Evolutionary conservation across 2,888 invertebrate species (phyloP).

Genomic region (Endotricha flammealis): DNA sequence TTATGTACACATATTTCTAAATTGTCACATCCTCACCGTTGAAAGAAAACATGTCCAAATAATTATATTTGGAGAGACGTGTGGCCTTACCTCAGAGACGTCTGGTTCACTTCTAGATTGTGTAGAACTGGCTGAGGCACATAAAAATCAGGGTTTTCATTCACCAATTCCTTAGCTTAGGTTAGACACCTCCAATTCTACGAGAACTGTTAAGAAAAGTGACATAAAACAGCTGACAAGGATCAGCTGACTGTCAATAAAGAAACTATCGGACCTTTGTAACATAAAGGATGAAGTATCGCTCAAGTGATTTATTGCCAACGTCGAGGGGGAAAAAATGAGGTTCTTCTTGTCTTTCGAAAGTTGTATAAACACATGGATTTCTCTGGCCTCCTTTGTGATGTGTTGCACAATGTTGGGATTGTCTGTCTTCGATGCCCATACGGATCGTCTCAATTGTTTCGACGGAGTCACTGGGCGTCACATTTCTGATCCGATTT

Average conservation of each 20-base stretch:
- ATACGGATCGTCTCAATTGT: constrained; percentile 57
- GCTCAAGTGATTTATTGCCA: constrained; percentile 63
- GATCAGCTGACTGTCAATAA: constrained; percentile 41
- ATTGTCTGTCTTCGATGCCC: constrained; percentile 50
- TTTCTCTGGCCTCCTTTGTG: constrained; percentile 70
- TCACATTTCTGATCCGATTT: constrained; percentile 64
- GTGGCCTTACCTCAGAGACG: no score
- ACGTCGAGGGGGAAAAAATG: constrained; percentile 38
- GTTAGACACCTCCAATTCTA: no score
- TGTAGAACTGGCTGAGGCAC: no score
- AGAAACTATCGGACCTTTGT: constrained; percentile 25
- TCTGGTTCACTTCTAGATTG: no score
- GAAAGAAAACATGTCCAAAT: no score
- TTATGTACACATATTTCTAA: no score
- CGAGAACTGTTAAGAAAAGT: no score
- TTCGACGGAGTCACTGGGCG: constrained; percentile 62
- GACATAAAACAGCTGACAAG: constrained; percentile 15
- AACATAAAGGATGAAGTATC: constrained; percentile 46
- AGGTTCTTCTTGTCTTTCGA: constrained; percentile 52
- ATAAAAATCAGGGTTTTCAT: no score
- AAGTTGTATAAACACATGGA: constrained; percentile 55
- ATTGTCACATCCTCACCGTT: no score
- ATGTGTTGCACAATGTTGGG: constrained; percentile 63
- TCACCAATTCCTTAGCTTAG: no score
- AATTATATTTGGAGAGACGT: no score